These are phyloP conservation scores for Crotalus horridus DNA, from an alignment of 2,113 vertebrate genomes.

Conservation along the genomic window DNA sequence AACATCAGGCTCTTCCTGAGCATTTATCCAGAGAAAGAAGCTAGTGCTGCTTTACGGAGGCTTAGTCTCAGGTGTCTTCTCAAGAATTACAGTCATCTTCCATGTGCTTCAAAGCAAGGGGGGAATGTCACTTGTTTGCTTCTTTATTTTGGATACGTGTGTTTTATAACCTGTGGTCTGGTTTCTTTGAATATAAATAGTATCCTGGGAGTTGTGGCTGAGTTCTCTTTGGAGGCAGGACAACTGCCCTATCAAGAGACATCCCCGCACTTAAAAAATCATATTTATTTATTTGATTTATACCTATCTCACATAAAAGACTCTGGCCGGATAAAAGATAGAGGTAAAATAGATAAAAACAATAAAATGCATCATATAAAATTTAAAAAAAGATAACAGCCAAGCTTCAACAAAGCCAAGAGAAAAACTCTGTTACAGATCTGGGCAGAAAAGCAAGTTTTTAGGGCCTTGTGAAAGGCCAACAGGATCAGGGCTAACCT, in stretches of 20 bases:
- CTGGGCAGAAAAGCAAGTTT: background rate
- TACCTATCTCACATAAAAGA: background rate
- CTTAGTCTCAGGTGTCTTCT: background rate
- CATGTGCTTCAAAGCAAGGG: background rate
- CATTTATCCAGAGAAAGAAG: background rate
- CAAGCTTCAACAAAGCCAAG: background rate
- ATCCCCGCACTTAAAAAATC: background rate
- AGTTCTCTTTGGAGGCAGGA: background rate
- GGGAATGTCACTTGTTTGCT: background rate
- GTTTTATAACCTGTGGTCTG: background rate
- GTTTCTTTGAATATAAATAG: background rate
- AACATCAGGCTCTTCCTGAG: background rate
- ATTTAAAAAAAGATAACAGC: background rate
- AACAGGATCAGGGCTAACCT: background rate
- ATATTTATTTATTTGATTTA: background rate
- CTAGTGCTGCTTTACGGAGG: background rate
- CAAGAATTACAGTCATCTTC: background rate
- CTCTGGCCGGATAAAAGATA: background rate
- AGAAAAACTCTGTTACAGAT: background rate
- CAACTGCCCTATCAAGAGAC: background rate
- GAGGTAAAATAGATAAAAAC: background rate
- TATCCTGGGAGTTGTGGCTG: background rate
- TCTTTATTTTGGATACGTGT: background rate
- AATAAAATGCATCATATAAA: background rate
- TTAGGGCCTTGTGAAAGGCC: background rate